Base-by-base conservation (phyloP, 1,140 invertebrate species). In the Bombyx mandarina region DNA sequence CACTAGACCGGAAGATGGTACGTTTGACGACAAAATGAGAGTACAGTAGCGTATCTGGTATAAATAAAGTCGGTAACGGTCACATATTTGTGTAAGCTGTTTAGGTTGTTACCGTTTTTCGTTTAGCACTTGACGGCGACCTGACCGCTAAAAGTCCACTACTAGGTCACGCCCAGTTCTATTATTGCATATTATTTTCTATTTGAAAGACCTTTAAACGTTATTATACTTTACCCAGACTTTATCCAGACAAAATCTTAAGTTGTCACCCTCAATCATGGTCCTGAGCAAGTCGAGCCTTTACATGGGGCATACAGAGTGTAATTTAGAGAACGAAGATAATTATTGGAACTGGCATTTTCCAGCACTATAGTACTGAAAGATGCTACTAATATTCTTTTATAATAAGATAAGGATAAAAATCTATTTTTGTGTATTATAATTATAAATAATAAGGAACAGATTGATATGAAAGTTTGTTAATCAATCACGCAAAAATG, bases 11-110 rank as follows among this genome's bases (percentile, higher is more conserved):
- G 54, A 53, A 55, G 43, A 43, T 26, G 50, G 54, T 48, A 58
- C 26, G 26, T 45, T 45, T 46, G 44, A 51, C 48, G 45, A 61
- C 47, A 59, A 78, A 83, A 79, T 83, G 77, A 65, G 69, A 65
- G 61, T 60, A 50, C 46, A 60, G 45, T 43, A 66, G 65, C 55
- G 62, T 58, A 60, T 60, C 61, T 60, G 63, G 35, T 71, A 68
- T 81, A 73, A 81, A 83, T 86, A 78, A 81, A 73, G 71, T 65
- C 65, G 58, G 69, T 85, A 83, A 86, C 82, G 82, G 82, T 79
- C 44, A 10, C 54, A 8, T 83, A 65, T 83, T 82, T 86, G 76
- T 66, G 63, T 48, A 72, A 76, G 69, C 26, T 60, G 71, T 82
- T 80, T 77, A 63, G 71, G 64, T 50, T 77, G 71, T 71, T 74